These are phyloP conservation scores for Dermolepida albohirtum DNA, from an alignment of 2,888 invertebrate species.

Conservation along the genomic window DNA sequence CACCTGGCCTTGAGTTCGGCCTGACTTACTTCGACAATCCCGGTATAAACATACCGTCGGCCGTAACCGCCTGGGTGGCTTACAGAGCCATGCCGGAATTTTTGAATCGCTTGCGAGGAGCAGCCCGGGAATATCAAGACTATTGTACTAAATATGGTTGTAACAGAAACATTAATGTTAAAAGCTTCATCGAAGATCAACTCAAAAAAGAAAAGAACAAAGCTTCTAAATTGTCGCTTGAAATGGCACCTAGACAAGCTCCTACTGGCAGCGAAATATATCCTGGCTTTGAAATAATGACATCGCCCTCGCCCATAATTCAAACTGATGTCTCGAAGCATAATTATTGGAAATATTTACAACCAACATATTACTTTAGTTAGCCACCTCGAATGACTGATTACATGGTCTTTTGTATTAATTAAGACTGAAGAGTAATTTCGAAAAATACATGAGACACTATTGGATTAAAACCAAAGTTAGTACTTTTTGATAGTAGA, in stretches of 20 bases:
- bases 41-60: conserved; percentile 79
- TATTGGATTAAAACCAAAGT: conserved; percentile 21
- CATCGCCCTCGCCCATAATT: conserved; percentile 53
- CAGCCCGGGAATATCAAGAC: conserved; percentile 73
- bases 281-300: conserved; percentile 49
- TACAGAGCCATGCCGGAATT: conserved; percentile 83
- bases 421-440: conserved; percentile 39
- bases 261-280: conserved; percentile 17
- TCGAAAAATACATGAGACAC: neutral
- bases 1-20: conserved; percentile 83
- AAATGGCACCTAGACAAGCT: neutral
- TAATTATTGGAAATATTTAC: conserved; percentile 71
- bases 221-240: conserved; percentile 12
- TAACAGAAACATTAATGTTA: conserved; percentile 41
- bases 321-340: conserved; percentile 53
- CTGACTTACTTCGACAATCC: conserved; percentile 92
- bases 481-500: conserved; percentile 19
- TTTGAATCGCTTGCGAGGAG: conserved; percentile 75
- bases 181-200: conserved; percentile 17
- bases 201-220: conserved; percentile 21
- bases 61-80: conserved; percentile 80
- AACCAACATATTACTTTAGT: conserved; percentile 71
- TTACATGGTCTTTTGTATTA: conserved; percentile 34
- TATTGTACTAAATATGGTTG: conserved; percentile 62
- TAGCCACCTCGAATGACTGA: conserved; percentile 49